Percentiles rank a stretch among this genome's conserved stretches.
Conservation (phyloP, 2,113 vertebrate species). For the Gymnogyps californianus region DNA sequence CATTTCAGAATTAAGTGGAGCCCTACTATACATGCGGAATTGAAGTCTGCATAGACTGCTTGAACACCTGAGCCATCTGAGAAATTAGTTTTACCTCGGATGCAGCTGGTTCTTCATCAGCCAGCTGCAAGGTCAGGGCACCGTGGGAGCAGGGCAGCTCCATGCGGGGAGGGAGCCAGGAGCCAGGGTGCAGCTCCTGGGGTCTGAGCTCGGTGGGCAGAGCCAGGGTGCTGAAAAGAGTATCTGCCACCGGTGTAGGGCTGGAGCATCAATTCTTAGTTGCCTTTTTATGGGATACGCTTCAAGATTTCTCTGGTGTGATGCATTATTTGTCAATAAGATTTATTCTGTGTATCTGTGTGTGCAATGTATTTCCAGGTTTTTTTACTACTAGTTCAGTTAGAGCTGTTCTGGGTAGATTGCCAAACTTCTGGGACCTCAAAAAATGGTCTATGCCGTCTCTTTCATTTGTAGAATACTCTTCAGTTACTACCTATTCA, state of each 20-base stretch:
- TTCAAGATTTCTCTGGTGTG: not conserved
- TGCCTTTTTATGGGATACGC: rapidly evolving
- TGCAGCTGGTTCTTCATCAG: not conserved
- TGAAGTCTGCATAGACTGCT: not conserved
- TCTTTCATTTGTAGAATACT: not conserved
- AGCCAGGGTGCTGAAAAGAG: not conserved
- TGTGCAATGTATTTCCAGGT: not conserved
- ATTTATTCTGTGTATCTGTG: not conserved
- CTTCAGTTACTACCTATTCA: not conserved
- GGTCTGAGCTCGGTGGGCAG: not conserved
- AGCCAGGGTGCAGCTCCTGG: not conserved
- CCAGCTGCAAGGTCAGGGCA: not conserved
- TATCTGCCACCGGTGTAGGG: rapidly evolving
- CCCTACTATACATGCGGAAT: not conserved
- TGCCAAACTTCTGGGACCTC: not conserved
- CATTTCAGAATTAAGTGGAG: not conserved
- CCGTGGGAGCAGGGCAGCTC: not conserved
- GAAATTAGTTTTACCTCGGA: not conserved
- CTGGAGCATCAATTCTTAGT: not conserved
- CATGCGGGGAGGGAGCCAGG: rapidly evolving
- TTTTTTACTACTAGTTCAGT: not conserved
- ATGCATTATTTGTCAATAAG: not conserved
- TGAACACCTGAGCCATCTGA: not conserved
- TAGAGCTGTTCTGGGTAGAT: not conserved
- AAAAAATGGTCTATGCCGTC: not conserved